Evolutionary conservation across 1,140 invertebrate genomes (phyloP).

Genomic region (Apis laboriosa): DNA sequence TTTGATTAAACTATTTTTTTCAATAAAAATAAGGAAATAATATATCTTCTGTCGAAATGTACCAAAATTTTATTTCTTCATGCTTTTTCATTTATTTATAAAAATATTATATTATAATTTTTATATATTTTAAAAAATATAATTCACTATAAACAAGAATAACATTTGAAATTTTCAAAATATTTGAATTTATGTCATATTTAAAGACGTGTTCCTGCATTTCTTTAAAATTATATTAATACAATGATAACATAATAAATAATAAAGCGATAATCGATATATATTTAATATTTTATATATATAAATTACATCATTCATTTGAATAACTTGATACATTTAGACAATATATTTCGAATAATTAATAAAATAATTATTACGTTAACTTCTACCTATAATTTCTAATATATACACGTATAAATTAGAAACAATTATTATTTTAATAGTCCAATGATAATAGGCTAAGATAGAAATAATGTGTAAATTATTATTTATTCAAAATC

Average conservation of each 20-base stretch:
- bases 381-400: neutral
- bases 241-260: neutral
- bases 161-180: too few species aligned
- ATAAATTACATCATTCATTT: conserved; percentile 15
- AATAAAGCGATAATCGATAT: neutral
- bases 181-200: too few species aligned
- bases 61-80: too few species aligned
- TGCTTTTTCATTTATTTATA: too few species aligned
- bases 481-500: conserved; percentile 71
- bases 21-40: too few species aligned
- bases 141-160: too few species aligned
- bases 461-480: conserved; percentile 55
- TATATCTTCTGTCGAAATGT: too few species aligned
- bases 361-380: conserved; percentile 25
- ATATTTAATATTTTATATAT: neutral
- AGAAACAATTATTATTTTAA: neutral
- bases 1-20: too few species aligned
- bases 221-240: neutral
- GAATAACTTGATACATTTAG: neutral
- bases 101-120: too few species aligned
- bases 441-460: conserved; percentile 10
- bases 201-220: neutral
- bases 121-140: too few species aligned
- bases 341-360: neutral
- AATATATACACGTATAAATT: conserved; percentile 12